Percentiles rank a stretch among this genome's conserved stretches.
These are phyloP conservation scores for Hydraecia micacea DNA, from an alignment of 2,888 invertebrate genomes.

Conservation along the genomic window DNA sequence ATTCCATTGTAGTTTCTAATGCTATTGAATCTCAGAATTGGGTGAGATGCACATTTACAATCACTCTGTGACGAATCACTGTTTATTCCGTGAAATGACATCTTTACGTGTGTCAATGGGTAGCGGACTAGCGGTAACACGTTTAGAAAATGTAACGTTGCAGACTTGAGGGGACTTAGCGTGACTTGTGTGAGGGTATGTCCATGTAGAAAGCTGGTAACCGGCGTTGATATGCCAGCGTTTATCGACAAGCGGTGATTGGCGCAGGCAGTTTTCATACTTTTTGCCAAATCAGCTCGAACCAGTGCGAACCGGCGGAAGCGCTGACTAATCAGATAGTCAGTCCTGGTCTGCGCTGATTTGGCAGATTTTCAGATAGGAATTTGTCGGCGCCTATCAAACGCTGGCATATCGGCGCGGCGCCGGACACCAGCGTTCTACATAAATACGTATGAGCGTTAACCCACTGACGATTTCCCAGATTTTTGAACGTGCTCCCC, in stretches of 20 bases:
- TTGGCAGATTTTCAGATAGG: too few species aligned
- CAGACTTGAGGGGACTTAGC: not conserved
- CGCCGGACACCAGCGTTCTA: not conserved
- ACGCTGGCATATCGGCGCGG: not conserved
- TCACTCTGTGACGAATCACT: conserved; percentile 40
- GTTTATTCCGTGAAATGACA: conserved; percentile 46
- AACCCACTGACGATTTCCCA: not conserved
- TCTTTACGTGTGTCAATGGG: conserved; percentile 25
- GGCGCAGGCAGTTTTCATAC: too few species aligned
- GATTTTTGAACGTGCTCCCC: too few species aligned
- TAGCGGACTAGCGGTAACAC: conserved; percentile 13
- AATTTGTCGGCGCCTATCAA: not conserved
- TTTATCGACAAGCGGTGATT: not conserved
- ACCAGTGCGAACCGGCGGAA: too few species aligned
- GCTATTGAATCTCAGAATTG: conserved; percentile 39
- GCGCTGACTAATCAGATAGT: too few species aligned
- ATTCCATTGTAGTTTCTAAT: conserved; percentile 31
- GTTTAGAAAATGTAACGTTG: conserved; percentile 30
- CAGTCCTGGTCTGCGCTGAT: too few species aligned
- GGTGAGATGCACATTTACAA: conserved; percentile 33
- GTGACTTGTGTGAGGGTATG: not conserved
- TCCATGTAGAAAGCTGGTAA: not conserved
- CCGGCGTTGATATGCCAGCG: not conserved
- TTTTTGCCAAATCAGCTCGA: too few species aligned
- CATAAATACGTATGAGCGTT: not conserved